Evolutionary conservation across 2,888 invertebrate genomes (phyloP).

Genomic region (Microctonus aethiopoides): DNA sequence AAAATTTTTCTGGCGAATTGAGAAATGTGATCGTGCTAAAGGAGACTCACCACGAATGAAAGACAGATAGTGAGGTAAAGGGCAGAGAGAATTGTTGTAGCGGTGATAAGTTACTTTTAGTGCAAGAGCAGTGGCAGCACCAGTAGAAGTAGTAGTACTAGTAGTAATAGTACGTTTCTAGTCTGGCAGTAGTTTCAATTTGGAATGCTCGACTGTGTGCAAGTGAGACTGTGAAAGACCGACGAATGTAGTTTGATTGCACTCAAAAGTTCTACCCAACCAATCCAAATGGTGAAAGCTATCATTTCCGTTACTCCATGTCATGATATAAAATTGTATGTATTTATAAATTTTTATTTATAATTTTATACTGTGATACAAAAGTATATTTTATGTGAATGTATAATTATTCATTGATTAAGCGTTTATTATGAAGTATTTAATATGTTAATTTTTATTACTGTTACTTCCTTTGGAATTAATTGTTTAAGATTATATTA

Average conservation of each 20-base stretch:
- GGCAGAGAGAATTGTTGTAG: neutral
- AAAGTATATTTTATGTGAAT: too few species aligned
- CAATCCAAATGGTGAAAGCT: neutral
- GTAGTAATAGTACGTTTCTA: neutral
- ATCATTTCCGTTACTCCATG: neutral
- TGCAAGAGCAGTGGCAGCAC: neutral
- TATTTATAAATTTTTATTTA: too few species aligned
- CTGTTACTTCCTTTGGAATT: neutral
- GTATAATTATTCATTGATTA: too few species aligned
- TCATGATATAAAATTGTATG: too few species aligned
- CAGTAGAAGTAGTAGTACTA: neutral
- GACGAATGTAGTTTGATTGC: slow-evolving; percentile 25
- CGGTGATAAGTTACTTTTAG: neutral
- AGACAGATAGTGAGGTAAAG: neutral
- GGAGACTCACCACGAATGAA: neutral
- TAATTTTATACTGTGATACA: too few species aligned
- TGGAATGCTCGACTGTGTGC: slow-evolving; percentile 3
- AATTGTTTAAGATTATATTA: neutral
- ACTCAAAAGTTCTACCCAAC: slow-evolving; percentile 15
- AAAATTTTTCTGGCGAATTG: slow-evolving; percentile 13
- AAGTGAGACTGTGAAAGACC: neutral
- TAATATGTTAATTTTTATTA: neutral
- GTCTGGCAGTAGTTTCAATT: slow-evolving; percentile 21
- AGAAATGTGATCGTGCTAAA: slow-evolving; percentile 25
- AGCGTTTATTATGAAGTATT: neutral